Percentiles rank a stretch among this genome's conserved stretches.
Evolutionary conservation across 2,113 vertebrate genomes (phyloP).

Genomic region (Tringa solitaria): DNA sequence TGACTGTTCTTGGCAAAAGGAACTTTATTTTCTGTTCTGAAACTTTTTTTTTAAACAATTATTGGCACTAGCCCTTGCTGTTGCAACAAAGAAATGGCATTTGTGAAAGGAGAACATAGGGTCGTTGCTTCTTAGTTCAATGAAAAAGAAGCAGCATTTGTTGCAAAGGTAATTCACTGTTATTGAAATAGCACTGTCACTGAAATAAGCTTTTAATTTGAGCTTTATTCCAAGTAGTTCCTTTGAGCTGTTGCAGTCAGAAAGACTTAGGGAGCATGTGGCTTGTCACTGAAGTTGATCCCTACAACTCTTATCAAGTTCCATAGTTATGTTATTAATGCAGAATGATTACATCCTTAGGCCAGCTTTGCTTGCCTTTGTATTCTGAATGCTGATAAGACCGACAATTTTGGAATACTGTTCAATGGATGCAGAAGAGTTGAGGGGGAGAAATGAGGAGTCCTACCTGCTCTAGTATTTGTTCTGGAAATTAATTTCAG

Average conservation of each 20-base stretch:
- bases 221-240: not conserved
- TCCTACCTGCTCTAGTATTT: not conserved
- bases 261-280: not conserved
- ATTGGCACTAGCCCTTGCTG: not conserved
- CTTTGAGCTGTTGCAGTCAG: not conserved
- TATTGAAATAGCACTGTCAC: not conserved
- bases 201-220: not conserved
- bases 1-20: not conserved
- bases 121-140: not conserved
- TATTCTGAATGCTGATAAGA: not conserved
- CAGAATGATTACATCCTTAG: not conserved
- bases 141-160: not conserved
- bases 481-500: not conserved
- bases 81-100: not conserved
- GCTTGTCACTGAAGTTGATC: not conserved
- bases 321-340: not conserved
- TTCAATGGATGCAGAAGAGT: not conserved
- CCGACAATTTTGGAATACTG: not conserved
- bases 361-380: not conserved
- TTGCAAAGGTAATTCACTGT: not conserved
- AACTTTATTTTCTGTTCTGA: slow-evolving; percentile 7
- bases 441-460: not conserved
- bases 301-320: not conserved
- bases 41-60: not conserved
- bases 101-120: not conserved